phyloP scores from a whole-genome alignment of 2,797 vertebrate species.

The Eleutherodactylus coqui region DNA sequence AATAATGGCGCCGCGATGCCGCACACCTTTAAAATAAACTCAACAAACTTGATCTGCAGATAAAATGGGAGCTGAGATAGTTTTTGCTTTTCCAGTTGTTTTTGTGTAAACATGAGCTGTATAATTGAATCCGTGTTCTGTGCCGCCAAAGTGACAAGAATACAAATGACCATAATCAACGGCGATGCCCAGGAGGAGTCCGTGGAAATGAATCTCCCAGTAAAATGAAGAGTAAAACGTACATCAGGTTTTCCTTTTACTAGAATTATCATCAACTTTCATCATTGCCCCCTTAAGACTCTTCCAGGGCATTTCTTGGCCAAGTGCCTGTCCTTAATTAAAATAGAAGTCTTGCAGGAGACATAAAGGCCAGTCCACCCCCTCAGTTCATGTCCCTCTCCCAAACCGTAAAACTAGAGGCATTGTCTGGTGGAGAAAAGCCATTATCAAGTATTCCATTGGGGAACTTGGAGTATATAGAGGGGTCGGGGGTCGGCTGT shows the following conservation, averaged over 20 bases:
- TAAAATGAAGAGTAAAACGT: constrained; percentile 3
- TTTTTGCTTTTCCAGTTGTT: not conserved
- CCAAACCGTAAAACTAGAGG: not conserved
- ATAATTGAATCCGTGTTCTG: not conserved
- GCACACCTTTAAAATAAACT: not conserved
- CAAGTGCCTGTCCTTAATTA: constrained; percentile 4
- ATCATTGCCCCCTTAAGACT: not conserved
- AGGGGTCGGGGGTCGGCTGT: not conserved
- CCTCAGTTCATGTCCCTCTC: not conserved
- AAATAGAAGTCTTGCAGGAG: not conserved
- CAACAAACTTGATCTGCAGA: not conserved
- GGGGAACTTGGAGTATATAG: not conserved
- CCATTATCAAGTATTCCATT: not conserved
- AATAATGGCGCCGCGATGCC: not conserved
- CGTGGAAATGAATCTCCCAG: not conserved
- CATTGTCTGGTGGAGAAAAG: not conserved
- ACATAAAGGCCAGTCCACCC: not conserved
- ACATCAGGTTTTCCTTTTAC: not conserved
- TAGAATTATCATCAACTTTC: not conserved
- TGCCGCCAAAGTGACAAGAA: constrained; percentile 1
- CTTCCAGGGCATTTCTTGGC: not conserved
- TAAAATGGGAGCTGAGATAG: not conserved
- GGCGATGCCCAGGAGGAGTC: not conserved
- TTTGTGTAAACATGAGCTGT: constrained; percentile 19
- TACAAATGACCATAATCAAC: constrained; percentile 19